Percentiles rank a stretch among this genome's conserved stretches.
phyloP scores from a whole-genome alignment of 2,797 vertebrate species.

The Melopsittacus undulatus region DNA sequence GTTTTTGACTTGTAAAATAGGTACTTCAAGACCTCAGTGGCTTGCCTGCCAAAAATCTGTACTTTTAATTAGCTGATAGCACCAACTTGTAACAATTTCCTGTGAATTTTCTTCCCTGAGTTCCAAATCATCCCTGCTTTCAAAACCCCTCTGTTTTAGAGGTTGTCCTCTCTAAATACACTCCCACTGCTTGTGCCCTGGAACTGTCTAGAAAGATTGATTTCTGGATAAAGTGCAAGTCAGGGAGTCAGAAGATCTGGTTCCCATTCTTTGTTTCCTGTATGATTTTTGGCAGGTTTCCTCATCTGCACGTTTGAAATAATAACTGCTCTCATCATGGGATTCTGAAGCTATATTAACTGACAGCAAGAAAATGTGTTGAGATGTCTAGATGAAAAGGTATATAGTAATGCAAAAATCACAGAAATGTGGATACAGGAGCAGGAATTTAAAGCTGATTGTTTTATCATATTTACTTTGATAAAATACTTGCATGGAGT shows the following conservation, averaged over 20 bases:
- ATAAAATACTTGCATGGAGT: not conserved
- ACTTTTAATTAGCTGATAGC: not conserved
- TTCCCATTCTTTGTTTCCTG: slow-evolving; percentile 59
- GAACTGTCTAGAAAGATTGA: slow-evolving; percentile 40
- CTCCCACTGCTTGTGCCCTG: not conserved
- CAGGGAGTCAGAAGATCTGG: slow-evolving; percentile 23
- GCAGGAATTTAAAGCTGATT: not conserved
- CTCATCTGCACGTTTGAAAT: slow-evolving; percentile 44
- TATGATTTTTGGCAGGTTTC: slow-evolving; percentile 47
- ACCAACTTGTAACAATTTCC: not conserved
- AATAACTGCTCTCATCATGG: slow-evolving; percentile 34
- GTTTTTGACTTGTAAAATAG: not conserved
- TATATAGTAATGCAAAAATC: not conserved
- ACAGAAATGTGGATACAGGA: not conserved
- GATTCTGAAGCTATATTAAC: slow-evolving; percentile 35
- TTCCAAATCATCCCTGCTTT: not conserved
- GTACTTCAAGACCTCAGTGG: not conserved
- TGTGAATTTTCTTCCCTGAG: not conserved
- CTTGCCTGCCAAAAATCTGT: not conserved
- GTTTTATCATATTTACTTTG: not conserved
- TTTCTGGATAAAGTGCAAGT: slow-evolving; percentile 19
- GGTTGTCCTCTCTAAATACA: not conserved
- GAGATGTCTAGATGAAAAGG: slow-evolving; percentile 31
- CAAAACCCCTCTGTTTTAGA: not conserved
- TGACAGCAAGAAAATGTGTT: slow-evolving; percentile 48